phyloP scores from a whole-genome alignment of 2,797 vertebrate genomes.

The Potorous gilbertii region DNA sequence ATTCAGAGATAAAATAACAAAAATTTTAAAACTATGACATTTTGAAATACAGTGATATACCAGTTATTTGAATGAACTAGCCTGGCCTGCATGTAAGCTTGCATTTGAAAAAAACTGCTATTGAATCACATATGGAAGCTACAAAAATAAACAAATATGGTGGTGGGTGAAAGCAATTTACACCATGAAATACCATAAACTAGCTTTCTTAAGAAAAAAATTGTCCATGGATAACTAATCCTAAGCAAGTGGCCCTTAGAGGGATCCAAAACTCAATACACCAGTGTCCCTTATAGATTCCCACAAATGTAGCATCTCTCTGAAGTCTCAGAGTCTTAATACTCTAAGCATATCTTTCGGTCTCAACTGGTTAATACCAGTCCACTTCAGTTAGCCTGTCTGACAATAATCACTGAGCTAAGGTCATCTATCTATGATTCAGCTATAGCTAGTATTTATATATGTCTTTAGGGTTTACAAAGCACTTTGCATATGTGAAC shows the following conservation, averaged over 20 bases:
- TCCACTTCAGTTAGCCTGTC: not conserved
- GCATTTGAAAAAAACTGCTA: not conserved
- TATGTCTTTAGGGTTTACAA: not conserved
- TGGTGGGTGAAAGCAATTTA: not conserved
- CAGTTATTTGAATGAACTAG: not conserved
- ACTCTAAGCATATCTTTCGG: not conserved
- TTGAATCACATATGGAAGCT: not conserved
- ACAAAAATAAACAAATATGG: not conserved
- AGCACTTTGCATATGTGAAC: not conserved
- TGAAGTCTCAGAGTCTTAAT: not conserved
- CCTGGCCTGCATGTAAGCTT: not conserved
- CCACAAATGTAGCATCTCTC: not conserved
- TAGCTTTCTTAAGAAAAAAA: not conserved
- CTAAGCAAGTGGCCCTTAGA: not conserved
- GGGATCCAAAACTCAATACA: not conserved
- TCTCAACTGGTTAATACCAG: not conserved
- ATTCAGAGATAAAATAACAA: not conserved
- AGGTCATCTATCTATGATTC: not conserved
- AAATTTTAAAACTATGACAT: not conserved
- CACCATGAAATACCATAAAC: not conserved
- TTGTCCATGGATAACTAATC: not conserved
- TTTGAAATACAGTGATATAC: not conserved
- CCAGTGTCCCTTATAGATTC: not conserved
- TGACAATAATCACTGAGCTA: not conserved
- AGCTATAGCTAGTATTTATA: not conserved